Conservation (phyloP, 2,113 vertebrate species). For the Sigmodon hispidus region DNA sequence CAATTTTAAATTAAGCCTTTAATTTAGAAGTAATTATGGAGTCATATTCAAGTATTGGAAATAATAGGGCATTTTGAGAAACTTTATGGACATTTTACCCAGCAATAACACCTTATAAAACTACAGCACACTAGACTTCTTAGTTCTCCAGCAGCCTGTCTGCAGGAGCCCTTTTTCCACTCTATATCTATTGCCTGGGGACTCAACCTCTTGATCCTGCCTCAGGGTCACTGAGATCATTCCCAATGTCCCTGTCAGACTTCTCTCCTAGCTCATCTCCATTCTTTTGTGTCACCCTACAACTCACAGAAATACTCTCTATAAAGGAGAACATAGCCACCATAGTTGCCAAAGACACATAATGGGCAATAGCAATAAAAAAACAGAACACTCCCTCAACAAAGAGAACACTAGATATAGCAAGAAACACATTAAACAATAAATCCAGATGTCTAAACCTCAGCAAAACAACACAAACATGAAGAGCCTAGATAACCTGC, state of each 20-base stretch:
- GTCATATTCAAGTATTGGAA: conserved; percentile 7
- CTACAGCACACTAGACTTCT: background rate
- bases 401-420: background rate
- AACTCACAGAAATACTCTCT: background rate
- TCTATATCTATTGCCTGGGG: background rate
- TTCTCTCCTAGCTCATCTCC: background rate
- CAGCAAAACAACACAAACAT: background rate
- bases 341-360: background rate
- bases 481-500: background rate
- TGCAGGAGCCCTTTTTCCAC: background rate
- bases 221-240: background rate
- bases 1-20: background rate
- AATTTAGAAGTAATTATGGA: background rate
- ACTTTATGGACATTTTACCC: background rate
- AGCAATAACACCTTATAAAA: background rate
- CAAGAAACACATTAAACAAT: background rate
- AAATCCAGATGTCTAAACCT: background rate
- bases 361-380: background rate
- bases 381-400: background rate
- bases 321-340: background rate
- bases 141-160: background rate
- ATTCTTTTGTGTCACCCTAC: background rate
- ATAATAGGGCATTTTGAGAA: background rate
- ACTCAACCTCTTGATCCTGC: background rate
- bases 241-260: background rate